These are phyloP conservation scores for Xerus inauris DNA, from an alignment of 2,113 vertebrate genomes.

Conservation along the genomic window DNA sequence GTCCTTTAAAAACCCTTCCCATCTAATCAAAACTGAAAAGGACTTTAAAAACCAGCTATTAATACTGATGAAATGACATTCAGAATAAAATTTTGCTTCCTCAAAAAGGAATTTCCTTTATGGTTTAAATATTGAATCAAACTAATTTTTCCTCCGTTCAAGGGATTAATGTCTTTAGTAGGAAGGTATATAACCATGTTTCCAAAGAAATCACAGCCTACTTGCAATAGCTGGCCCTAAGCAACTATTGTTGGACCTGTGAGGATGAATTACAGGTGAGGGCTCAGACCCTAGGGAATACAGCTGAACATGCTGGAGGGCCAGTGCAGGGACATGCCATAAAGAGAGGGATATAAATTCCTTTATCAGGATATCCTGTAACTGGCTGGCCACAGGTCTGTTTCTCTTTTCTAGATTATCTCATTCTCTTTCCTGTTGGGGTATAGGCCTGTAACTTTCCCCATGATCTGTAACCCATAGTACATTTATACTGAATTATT, in stretches of 20 bases:
- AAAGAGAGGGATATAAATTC: neutral
- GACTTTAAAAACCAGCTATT: neutral
- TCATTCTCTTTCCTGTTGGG: neutral
- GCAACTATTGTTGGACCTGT: neutral
- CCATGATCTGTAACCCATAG: neutral
- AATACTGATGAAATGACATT: neutral
- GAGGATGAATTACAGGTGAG: neutral
- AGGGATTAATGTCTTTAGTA: neutral
- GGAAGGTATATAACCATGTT: neutral
- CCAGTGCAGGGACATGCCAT: neutral
- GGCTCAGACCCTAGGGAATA: neutral
- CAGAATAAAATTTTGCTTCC: neutral
- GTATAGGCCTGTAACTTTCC: neutral
- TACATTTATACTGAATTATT: neutral
- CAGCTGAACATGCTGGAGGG: neutral
- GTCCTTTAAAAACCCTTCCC: conserved; percentile 27
- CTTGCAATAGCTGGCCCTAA: neutral
- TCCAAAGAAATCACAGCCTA: neutral
- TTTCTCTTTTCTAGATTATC: neutral
- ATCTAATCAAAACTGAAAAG: conserved; percentile 22
- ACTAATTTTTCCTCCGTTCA: neutral
- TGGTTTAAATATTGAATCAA: neutral
- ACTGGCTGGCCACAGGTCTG: neutral
- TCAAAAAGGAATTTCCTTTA: conserved; percentile 28
- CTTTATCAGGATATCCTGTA: neutral